These are phyloP conservation scores for Nasonovia ribisnigri DNA, from an alignment of 2,888 invertebrate genomes.

Conservation along the genomic window DNA sequence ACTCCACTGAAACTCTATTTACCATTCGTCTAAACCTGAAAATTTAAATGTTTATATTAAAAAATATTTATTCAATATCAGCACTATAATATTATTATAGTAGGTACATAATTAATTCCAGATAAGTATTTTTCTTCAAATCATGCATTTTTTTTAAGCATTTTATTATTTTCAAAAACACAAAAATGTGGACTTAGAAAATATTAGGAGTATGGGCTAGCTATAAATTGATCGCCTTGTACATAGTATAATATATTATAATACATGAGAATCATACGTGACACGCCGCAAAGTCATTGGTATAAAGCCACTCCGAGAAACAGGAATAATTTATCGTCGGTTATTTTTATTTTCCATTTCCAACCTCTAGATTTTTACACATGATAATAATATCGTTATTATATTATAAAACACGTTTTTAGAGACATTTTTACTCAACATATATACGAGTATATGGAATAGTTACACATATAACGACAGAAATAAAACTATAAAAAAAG, in stretches of 20 bases:
- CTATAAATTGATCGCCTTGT: neutral
- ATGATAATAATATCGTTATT: too few relatives aligned
- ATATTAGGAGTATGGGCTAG: neutral
- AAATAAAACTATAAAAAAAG: neutral
- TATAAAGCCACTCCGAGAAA: neutral
- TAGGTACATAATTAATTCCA: neutral
- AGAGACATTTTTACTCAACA: neutral
- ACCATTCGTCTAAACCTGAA: neutral
- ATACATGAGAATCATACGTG: neutral
- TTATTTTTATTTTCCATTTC: neutral
- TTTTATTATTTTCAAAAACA: neutral
- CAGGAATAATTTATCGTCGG: neutral
- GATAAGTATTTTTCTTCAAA: neutral
- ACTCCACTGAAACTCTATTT: neutral
- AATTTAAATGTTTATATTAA: neutral
- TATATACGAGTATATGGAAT: neutral
- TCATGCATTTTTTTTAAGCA: neutral
- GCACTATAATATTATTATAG: neutral
- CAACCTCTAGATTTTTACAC: neutral
- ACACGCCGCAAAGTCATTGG: neutral
- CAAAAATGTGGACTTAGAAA: neutral
- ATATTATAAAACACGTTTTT: too few relatives aligned
- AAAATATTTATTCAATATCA: neutral
- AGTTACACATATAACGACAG: neutral
- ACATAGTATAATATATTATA: neutral